Evolutionary conservation across 2,797 vertebrate species (phyloP).

Genomic region (Garrulus glandarius): DNA sequence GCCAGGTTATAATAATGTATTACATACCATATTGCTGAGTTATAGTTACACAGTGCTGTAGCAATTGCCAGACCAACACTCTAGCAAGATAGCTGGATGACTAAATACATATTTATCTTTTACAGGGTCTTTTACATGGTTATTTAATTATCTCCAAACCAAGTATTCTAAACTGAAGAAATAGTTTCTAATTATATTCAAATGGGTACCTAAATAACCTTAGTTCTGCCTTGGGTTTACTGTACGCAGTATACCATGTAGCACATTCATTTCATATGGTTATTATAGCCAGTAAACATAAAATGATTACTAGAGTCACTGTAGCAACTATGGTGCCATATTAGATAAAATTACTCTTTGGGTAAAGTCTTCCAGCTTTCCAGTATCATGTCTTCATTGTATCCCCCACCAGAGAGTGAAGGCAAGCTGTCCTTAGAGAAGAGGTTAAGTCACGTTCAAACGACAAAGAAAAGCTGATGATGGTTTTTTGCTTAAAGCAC

Average conservation of each 20-base stretch:
- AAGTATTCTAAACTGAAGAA: neutral
- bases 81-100: neutral
- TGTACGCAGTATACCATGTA: neutral
- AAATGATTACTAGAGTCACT: neutral
- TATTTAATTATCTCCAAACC: slow-evolving; percentile 20
- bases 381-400: neutral
- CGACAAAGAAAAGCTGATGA: slow-evolving; percentile 11
- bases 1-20: slow-evolving; percentile 29
- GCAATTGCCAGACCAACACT: slow-evolving; percentile 14
- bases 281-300: slow-evolving; percentile 21
- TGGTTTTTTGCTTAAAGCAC: slow-evolving; percentile 7
- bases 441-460: slow-evolving; percentile 17
- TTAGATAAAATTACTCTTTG: neutral
- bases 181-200: neutral
- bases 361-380: neutral
- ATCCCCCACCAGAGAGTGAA: neutral
- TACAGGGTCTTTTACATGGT: neutral
- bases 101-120: slow-evolving; percentile 15
- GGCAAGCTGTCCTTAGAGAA: slow-evolving; percentile 18
- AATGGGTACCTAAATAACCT: slow-evolving; percentile 6
- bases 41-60: neutral
- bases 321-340: neutral
- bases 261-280: neutral
- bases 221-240: slow-evolving; percentile 13
- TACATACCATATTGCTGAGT: slow-evolving; percentile 25